A percentile compares a stretch with the other conserved stretches of the same genome.
phyloP scores from a whole-genome alignment of 2,888 invertebrate genomes.

The Strigamia transsilvanica region DNA sequence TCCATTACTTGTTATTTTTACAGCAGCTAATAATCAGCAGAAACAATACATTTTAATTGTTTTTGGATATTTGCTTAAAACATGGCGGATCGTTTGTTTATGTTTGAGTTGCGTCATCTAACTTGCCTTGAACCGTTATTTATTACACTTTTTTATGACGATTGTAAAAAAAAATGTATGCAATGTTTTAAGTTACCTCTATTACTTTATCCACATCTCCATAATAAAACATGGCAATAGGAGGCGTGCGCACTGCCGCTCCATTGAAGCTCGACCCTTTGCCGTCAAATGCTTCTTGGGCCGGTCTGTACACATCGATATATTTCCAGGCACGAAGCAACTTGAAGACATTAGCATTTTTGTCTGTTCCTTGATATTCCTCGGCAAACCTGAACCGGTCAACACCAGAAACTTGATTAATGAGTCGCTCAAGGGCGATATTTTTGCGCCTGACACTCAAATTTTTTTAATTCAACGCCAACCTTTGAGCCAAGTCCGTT shows the following conservation, averaged over 20 bases:
- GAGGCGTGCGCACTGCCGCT: slow-evolving; percentile 53
- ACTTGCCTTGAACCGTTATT: neutral
- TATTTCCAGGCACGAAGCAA: slow-evolving; percentile 52
- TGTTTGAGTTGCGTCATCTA: too few species aligned
- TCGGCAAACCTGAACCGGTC: slow-evolving; percentile 50
- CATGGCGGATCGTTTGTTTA: too few species aligned
- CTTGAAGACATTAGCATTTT: slow-evolving; percentile 49
- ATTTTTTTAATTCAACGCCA: neutral
- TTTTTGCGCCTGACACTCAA: slow-evolving; percentile 20
- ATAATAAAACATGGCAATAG: slow-evolving; percentile 55
- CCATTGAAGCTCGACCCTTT: slow-evolving; percentile 52
- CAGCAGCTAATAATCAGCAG: too few species aligned
- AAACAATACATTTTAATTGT: too few species aligned
- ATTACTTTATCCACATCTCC: slow-evolving; percentile 54
- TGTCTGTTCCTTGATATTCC: slow-evolving; percentile 45
- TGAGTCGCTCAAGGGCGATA: slow-evolving; percentile 12
- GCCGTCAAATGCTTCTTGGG: slow-evolving; percentile 48
- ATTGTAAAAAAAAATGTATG: neutral
- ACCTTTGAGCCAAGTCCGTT: slow-evolving; percentile 55
- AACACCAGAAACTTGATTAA: slow-evolving; percentile 17
- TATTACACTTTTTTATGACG: slow-evolving; percentile 20
- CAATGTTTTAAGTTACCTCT: slow-evolving; percentile 46
- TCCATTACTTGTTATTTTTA: too few species aligned
- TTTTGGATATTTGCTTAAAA: too few species aligned
- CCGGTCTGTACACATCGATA: slow-evolving; percentile 51